Evolutionary conservation across 2,113 vertebrate species (phyloP).

Genomic region (Channa argus): DNA sequence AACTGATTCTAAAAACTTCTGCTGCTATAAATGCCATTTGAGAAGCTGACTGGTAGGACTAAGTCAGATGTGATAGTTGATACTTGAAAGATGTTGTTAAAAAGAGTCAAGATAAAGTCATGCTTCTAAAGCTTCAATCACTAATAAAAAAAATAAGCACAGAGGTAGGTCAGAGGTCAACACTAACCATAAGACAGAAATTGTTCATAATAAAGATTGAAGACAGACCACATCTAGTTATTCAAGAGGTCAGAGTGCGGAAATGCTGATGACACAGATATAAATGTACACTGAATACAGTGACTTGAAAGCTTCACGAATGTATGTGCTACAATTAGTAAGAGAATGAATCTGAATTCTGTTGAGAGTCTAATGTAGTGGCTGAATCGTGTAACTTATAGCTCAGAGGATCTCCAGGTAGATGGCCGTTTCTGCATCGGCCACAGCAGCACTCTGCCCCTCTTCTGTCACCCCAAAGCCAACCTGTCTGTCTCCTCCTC

Average conservation of each 20-base stretch:
- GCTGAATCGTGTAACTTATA: neutral
- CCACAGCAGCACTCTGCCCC: slow-evolving; percentile 28
- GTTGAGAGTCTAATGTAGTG: neutral
- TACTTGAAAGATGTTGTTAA: neutral
- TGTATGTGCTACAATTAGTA: neutral
- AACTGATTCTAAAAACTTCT: no score
- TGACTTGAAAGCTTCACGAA: neutral
- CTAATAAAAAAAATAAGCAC: slow-evolving; percentile 12
- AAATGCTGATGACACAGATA: slow-evolving; percentile 10
- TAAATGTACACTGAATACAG: slow-evolving; percentile 32
- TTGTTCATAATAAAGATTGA: neutral
- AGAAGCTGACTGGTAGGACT: neutral
- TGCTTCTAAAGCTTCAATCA: slow-evolving; percentile 9
- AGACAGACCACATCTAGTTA: neutral
- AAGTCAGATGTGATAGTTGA: slow-evolving; percentile 10
- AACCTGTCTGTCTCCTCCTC: slow-evolving; percentile 49
- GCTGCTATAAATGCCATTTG: neutral
- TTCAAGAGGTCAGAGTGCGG: neutral
- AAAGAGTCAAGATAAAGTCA: slow-evolving; percentile 4
- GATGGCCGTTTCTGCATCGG: slow-evolving; percentile 77
- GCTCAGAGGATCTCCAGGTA: slow-evolving; percentile 83
- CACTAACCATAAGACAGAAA: slow-evolving; percentile 2
- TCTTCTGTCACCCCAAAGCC: slow-evolving; percentile 48
- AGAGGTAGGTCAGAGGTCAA: neutral
- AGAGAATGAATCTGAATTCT: slow-evolving; percentile 16